Percentiles rank a stretch among this genome's conserved stretches.
phyloP scores from a whole-genome alignment of 2,888 invertebrate genomes.

The Sipunculus nudus region DNA sequence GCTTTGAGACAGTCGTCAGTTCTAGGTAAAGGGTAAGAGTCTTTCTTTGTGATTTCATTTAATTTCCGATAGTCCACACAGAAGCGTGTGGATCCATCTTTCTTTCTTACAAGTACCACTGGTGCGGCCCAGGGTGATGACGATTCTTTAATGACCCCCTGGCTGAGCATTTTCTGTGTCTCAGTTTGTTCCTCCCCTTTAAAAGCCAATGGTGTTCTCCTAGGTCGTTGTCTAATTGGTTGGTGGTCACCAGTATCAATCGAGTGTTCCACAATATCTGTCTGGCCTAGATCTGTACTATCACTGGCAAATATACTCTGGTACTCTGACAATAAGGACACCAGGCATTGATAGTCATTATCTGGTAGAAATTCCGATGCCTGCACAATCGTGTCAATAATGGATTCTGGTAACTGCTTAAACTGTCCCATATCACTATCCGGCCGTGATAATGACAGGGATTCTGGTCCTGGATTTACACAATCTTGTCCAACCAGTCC shows the following conservation, averaged over 20 bases:
- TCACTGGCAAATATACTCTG: constrained; percentile 1
- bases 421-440: no score
- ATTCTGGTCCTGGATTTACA: no score
- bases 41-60: constrained; percentile 10
- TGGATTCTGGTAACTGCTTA: no score
- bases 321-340: background rate
- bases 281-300: constrained; percentile 1
- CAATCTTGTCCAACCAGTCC: no score
- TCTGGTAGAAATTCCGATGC: background rate
- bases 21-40: constrained; percentile 9
- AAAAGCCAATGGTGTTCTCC: constrained; percentile 5
- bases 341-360: background rate
- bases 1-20: constrained; percentile 16
- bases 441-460: no score
- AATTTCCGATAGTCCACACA: constrained; percentile 19
- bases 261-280: background rate
- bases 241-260: constrained; percentile 10
- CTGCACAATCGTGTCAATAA: no score
- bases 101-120: constrained; percentile 12
- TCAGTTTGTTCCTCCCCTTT: background rate
- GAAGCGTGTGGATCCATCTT: constrained; percentile 4
- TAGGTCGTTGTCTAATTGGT: constrained; percentile 9
- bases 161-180: background rate
- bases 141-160: background rate
- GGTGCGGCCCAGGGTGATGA: constrained; percentile 9